These are phyloP conservation scores for Steinernema hermaphroditum DNA, from an alignment of 2,888 invertebrate species.

Conservation along the genomic window DNA sequence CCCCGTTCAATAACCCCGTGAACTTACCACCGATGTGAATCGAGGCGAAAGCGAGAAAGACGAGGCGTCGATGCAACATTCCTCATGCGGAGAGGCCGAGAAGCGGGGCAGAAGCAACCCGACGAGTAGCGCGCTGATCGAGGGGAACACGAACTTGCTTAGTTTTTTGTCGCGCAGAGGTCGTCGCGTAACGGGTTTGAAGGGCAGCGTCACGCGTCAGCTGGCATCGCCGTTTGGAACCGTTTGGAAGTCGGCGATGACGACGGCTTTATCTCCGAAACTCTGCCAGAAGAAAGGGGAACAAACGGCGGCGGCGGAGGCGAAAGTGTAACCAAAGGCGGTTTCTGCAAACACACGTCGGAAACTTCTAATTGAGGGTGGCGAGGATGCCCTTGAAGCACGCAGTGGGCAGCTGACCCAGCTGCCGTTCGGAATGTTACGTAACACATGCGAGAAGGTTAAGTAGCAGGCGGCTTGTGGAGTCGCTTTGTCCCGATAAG, in stretches of 20 bases:
- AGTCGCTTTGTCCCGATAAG: too few relatives aligned
- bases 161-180: slow-evolving; percentile 17
- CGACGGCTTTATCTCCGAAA: neutral
- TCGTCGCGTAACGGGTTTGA: slow-evolving; percentile 5
- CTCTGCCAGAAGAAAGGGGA: neutral
- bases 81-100: slow-evolving; percentile 5
- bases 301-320: neutral
- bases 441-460: too few relatives aligned
- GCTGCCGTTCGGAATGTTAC: too few relatives aligned
- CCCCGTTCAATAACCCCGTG: neutral
- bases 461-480: too few relatives aligned
- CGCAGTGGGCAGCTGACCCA: too few relatives aligned
- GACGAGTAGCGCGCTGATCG: neutral
- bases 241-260: neutral
- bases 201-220: slow-evolving; percentile 16
- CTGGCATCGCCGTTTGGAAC: slow-evolving; percentile 21
- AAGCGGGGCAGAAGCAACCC: neutral
- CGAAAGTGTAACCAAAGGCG: slow-evolving; percentile 22
- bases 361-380: too few relatives aligned
- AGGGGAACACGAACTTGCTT: neutral
- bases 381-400: too few relatives aligned
- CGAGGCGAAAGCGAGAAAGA: neutral
- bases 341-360: neutral
- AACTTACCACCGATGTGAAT: slow-evolving; percentile 6
- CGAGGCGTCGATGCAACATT: slow-evolving; percentile 8